A percentile compares a stretch with the other conserved stretches of the same genome.
Evolutionary conservation across 2,888 invertebrate genomes (phyloP).

Genomic region (Orthosia gracilis): DNA sequence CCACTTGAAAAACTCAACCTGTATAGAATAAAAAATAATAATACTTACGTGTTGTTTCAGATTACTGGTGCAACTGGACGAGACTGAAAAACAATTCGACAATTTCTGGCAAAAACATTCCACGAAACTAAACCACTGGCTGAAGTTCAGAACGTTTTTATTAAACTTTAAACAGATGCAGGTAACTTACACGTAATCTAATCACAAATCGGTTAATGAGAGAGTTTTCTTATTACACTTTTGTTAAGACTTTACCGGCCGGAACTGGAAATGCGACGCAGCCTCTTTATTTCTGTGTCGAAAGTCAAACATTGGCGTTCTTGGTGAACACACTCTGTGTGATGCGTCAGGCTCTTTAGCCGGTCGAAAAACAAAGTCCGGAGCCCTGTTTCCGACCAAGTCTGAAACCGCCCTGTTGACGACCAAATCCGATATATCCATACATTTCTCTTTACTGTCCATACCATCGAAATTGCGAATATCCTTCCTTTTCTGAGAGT

Average conservation of each 20-base stretch:
- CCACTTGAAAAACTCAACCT: too few relatives aligned
- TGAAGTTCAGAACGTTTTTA: conserved; percentile 98
- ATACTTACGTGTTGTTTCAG: conserved; percentile 86
- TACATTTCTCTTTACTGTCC: conserved; percentile 81
- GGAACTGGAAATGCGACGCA: conserved; percentile 81
- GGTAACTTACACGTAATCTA: conserved; percentile 82
- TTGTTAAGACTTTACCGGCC: conserved; percentile 79
- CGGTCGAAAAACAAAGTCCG: conserved; percentile 85
- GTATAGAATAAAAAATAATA: not conserved
- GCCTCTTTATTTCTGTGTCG: conserved; percentile 74
- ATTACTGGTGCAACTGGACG: conserved; percentile 97
- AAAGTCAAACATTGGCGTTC: conserved; percentile 87
- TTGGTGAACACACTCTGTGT: conserved; percentile 81
- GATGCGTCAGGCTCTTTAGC: conserved; percentile 80
- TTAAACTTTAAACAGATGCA: conserved; percentile 98
- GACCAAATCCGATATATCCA: conserved; percentile 87
- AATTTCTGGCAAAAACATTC: conserved; percentile 98
- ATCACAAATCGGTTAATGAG: conserved; percentile 13
- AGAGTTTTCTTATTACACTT: conserved; percentile 11
- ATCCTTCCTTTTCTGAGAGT: conserved; percentile 85
- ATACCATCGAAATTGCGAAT: conserved; percentile 76
- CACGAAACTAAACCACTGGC: conserved; percentile 96
- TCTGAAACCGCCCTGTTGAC: conserved; percentile 81
- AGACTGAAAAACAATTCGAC: conserved; percentile 98
- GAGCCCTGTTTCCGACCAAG: conserved; percentile 81